Percentiles rank a stretch among this genome's conserved stretches.
These are phyloP conservation scores for Temnopleurus reevesii DNA, from an alignment of 53 echinoderm and acorn worm species.

Conservation along the genomic window DNA sequence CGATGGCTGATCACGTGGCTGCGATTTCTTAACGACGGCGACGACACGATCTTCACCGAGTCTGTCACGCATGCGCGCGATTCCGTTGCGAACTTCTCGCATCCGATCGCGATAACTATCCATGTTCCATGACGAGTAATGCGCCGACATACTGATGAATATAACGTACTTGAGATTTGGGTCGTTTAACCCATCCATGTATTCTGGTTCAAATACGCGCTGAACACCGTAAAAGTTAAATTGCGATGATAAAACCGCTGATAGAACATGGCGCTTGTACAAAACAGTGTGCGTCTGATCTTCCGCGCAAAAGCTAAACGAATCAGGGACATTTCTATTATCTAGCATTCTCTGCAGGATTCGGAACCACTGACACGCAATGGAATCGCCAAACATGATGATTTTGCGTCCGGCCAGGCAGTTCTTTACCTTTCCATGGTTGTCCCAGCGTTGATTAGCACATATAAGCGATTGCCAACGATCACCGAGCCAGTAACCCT, in stretches of 20 bases:
- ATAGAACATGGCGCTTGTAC: constrained; percentile 14
- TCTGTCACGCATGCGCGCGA: constrained; percentile 48
- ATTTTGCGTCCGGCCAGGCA: constrained; percentile 38
- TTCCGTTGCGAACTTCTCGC: constrained; percentile 35
- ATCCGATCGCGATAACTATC: constrained; percentile 55
- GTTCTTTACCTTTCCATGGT: background rate
- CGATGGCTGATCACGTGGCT: constrained; percentile 33
- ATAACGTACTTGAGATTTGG: constrained; percentile 24
- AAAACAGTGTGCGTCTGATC: constrained; percentile 4
- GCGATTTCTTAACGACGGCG: constrained; percentile 52
- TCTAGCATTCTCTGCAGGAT: constrained; percentile 23
- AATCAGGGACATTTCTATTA: background rate
- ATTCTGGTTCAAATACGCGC: constrained; percentile 51
- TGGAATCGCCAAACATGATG: constrained; percentile 60
- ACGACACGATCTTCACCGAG: constrained; percentile 39
- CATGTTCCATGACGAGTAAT: constrained; percentile 49
- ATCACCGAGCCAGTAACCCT: constrained; percentile 47
- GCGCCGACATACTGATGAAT: constrained; percentile 52
- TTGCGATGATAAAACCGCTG: background rate
- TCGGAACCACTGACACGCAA: constrained; percentile 56
- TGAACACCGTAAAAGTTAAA: constrained; percentile 11
- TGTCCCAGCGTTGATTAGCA: constrained; percentile 32
- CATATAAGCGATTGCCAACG: constrained; percentile 47
- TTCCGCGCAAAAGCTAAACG: background rate
- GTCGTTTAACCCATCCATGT: constrained; percentile 32